phyloP scores from a whole-genome alignment of 37 sponge, comb jelly and placozoan species.

The Ephydatia muelleri region DNA sequence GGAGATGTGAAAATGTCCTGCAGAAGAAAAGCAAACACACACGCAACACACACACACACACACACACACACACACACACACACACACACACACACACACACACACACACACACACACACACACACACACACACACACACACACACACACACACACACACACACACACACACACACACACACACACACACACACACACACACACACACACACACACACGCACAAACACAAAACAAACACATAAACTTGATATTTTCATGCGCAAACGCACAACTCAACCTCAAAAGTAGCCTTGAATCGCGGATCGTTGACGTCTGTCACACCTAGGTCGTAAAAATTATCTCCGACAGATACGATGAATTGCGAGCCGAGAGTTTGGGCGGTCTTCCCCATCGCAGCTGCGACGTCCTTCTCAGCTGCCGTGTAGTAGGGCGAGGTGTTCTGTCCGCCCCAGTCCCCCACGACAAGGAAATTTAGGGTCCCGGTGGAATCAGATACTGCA shows the following conservation, averaged over 20 bases:
- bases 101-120: not conserved
- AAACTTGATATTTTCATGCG: too few relatives aligned
- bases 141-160: not conserved
- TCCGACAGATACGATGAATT: slow-evolving; percentile 74
- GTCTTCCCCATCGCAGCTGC: slow-evolving; percentile 61
- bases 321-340: slow-evolving; percentile 80
- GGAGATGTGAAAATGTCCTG: slow-evolving; percentile 84
- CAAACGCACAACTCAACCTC: too few relatives aligned
- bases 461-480: slow-evolving; percentile 57
- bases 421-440: slow-evolving; percentile 56
- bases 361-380: slow-evolving; percentile 32
- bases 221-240: too few relatives aligned
- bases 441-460: slow-evolving; percentile 88
- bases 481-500: too few relatives aligned
- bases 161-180: not conserved
- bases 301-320: slow-evolving; percentile 74
- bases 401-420: slow-evolving; percentile 37
- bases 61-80: too few relatives aligned
- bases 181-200: not conserved
- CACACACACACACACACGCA: not conserved
- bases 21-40: not conserved
- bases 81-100: too few relatives aligned
- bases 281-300: slow-evolving; percentile 72
- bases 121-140: not conserved
- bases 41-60: too few relatives aligned